These are phyloP conservation scores for Mystacides longicornis DNA, from an alignment of 2,888 invertebrate species.

Conservation along the genomic window DNA sequence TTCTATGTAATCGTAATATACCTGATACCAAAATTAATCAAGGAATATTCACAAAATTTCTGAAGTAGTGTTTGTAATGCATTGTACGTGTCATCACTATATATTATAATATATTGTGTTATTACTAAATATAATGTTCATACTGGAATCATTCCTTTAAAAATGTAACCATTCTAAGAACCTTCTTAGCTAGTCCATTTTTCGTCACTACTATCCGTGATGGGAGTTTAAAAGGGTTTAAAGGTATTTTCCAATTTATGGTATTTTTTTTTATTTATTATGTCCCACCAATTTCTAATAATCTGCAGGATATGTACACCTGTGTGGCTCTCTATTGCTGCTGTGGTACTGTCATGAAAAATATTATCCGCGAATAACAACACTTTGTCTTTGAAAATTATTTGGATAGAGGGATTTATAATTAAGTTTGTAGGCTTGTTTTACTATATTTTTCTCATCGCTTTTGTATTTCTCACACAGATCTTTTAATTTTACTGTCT, in stretches of 20 bases:
- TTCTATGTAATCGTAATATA: slow-evolving; percentile 6
- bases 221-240: not conserved
- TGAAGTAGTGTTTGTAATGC: not conserved
- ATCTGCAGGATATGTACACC: not conserved
- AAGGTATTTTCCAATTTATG: not conserved
- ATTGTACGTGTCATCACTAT: not conserved
- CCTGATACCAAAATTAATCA: not conserved
- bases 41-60: not conserved
- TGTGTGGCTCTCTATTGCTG: not conserved
- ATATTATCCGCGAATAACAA: slow-evolving; percentile 2
- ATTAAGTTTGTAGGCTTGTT: slow-evolving; percentile 7
- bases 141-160: not conserved
- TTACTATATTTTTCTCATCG: not conserved
- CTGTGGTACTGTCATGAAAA: slow-evolving; percentile 5
- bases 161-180: not conserved
- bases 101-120: too few relatives aligned
- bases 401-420: slow-evolving; percentile 1
- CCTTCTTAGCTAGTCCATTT: not conserved
- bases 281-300: slow-evolving; percentile 2
- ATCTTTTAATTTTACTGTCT: not conserved
- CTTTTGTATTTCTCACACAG: not conserved
- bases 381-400: slow-evolving; percentile 5
- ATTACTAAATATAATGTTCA: not conserved
- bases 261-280: not conserved
- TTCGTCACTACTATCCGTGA: not conserved